Base-by-base conservation (phyloP, 2,888 invertebrate genomes). In the Amphipoea lucens region DNA sequence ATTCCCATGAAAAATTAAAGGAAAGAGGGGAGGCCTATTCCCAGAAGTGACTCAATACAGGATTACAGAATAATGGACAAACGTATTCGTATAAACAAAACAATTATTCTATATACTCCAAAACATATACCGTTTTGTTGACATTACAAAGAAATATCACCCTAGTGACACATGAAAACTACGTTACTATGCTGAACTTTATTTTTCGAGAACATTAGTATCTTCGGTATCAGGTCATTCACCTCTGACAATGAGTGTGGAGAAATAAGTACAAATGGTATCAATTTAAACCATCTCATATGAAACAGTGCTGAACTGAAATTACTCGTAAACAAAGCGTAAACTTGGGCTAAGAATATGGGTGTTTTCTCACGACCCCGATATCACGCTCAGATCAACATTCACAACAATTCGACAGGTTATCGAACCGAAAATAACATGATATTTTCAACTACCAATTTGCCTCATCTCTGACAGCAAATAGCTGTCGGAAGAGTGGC, bases 241-340 rank as follows among this genome's bases (percentile, higher is more conserved):
- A 62, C 51, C 51, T 60, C 48, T 48, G 7, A 65, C 73, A 78
- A 73, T 69, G 51, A 29, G 57, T 42, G 17, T 73, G 17, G 17
- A 65, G 3, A 69, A 63, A 68, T 57, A 69, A 45, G 36, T 20
- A 42, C 29, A 60, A 54, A 62, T 65, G 36, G 23, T 83, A 82
- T 82, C 83, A 40, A 60, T 54, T 73, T 40, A 23, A 60, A 40
- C 73, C 45, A 83, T 82, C 78, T 73, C 20, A 67, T 17, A 74
- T 9, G 36, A 17, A 80, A 74, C 2, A 73, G 20, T 66, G 23
- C 42, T 36, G 5, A 57, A 66, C 17, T 23, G 11, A 65, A 80
- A 79, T 57, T 12, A n/a, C 23, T 79, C 17, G n/a, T 23, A 65
- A 51, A 57, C 6, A 29, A 51, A 60, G 40, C 23, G n/a, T 65